Evolutionary conservation across 2,888 invertebrate genomes (phyloP), one percentile per base, ranked within the genome.

Genomic region (Candidula unifasciata): DNA sequence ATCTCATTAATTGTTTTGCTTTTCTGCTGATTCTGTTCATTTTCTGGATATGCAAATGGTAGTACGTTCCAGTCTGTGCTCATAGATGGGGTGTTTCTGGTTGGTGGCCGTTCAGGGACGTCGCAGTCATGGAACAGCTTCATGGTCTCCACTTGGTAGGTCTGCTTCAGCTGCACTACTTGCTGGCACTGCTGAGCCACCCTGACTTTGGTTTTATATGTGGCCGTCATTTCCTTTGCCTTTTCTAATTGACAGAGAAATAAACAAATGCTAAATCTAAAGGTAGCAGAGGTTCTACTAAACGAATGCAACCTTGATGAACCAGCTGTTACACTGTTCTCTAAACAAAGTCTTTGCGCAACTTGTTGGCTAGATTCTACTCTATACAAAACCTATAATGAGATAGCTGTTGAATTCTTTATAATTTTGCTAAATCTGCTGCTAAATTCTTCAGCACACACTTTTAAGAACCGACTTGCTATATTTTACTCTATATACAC

Each of bases 1-100:
- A 83, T 60, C 30, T 57, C 71, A 73, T 83, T 83, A 13, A 79
- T 73, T 44, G 27, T 73, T 18, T 80, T 44, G 18, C 60, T 57
- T 79, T 21, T 79, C 35, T 80, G 33, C 13, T 18, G 80, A 71
- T 57, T 71, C 18, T 80, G 54, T 30, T 52, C 71, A 2, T 21
- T 80, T 21, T 30, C 33, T 21, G 80, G 80, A 18, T 57, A 24
- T 27, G 71, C 54, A 57, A 57, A 69, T 21, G 80, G 80, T 33
- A 80, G 35, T 5, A 33, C 71, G 2, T 54, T 80, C 80, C 78
- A 78, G 18, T 78, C 78, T 3, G 66, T 79, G 44, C 52, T 44
- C 66, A 79, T 68, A 30, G 16, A 10, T n/a, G 79, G 27, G 5
- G 44, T 24, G 27, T 68, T 27, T 44, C 27, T 79, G 52, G 27